Evolutionary conservation across 2,113 vertebrate species (phyloP).

Genomic region (Irena cyanogastra): DNA sequence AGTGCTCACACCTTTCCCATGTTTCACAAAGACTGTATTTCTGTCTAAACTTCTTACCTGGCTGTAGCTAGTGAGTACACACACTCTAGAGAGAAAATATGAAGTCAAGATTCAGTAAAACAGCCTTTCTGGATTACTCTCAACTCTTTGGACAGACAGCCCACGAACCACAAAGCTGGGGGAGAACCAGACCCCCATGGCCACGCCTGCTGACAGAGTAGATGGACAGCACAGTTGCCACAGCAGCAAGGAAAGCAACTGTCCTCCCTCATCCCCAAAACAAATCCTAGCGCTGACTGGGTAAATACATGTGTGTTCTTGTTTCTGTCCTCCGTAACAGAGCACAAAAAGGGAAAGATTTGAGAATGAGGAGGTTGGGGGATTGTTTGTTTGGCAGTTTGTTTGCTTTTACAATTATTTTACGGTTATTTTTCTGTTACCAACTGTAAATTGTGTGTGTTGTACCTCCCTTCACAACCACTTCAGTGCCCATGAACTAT

Average conservation of each 20-base stretch:
- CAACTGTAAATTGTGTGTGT: neutral
- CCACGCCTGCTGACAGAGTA: neutral
- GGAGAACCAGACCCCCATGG: neutral
- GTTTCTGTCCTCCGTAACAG: neutral
- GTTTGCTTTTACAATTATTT: neutral
- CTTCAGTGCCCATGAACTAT: neutral
- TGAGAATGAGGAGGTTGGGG: neutral
- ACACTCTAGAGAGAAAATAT: neutral
- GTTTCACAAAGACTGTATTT: neutral
- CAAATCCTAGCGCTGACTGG: neutral
- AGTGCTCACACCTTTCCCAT: neutral
- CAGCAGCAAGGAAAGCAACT: neutral
- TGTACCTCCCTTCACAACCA: neutral
- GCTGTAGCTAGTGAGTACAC: neutral
- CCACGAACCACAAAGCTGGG: rapidly evolving
- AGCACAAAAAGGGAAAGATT: neutral
- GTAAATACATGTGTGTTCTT: neutral
- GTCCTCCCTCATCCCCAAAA: neutral
- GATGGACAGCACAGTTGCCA: neutral
- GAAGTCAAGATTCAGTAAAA: neutral
- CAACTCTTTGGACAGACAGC: neutral
- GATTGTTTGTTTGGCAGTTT: neutral
- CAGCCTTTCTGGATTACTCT: neutral
- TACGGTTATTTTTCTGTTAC: neutral
- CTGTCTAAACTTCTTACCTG: neutral